Evolutionary conservation across 2,113 vertebrate species (phyloP).

Genomic region (Platycercus adscitus): DNA sequence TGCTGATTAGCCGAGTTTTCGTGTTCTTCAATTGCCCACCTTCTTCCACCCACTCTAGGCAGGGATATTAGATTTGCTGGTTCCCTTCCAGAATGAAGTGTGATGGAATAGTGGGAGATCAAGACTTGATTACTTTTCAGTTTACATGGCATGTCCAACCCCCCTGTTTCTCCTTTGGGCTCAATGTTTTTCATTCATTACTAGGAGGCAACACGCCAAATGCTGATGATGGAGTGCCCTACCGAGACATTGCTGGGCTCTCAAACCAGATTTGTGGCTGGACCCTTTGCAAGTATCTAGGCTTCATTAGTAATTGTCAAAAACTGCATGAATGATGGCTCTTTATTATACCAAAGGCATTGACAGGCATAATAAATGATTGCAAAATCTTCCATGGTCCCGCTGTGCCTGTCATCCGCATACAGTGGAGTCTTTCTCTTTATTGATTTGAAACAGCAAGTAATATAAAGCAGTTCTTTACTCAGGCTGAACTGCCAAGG

Average conservation of each 20-base stretch:
- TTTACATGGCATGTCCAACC: not conserved
- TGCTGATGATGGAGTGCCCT: conserved; percentile 42
- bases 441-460: conserved; percentile 14
- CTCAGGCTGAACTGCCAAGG: not conserved
- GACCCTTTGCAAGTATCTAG: not conserved
- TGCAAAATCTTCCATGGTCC: conserved; percentile 3
- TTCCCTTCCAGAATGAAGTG: conserved; percentile 20
- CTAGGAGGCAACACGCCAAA: not conserved
- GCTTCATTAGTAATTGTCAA: conserved; percentile 45
- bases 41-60: not conserved
- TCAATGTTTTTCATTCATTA: conserved; percentile 1
- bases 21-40: not conserved
- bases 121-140: conserved; percentile 3
- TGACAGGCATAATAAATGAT: conserved; percentile 28
- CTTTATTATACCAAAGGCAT: not conserved
- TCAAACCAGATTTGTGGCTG: conserved; percentile 30
- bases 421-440: not conserved
- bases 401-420: not conserved
- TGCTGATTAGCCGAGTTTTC: not conserved
- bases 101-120: conserved; percentile 24
- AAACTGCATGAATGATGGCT: conserved; percentile 1
- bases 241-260: conserved; percentile 17
- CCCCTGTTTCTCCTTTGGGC: not conserved
- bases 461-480: not conserved
- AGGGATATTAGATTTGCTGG: not conserved